A percentile compares a stretch with the other conserved stretches of the same genome.
These are phyloP conservation scores for Periophthalmus modestus DNA, from an alignment of 2,113 vertebrate genomes.

Conservation along the genomic window DNA sequence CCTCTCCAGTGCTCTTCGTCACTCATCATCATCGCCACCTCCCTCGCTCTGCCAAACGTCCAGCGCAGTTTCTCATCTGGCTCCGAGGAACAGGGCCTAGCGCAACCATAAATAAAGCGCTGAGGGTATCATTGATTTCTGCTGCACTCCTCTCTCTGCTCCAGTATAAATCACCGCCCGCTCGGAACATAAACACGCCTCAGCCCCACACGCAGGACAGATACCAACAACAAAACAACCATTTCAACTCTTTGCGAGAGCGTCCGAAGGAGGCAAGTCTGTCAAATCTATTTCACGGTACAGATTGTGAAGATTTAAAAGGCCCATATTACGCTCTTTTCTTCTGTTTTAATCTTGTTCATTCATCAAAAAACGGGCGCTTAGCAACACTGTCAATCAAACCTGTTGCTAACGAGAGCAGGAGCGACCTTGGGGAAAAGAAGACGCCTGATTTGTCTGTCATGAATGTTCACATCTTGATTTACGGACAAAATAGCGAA, in stretches of 20 bases:
- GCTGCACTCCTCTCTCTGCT: slow-evolving; percentile 30
- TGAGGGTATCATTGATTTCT: slow-evolving; percentile 72
- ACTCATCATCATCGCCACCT: slow-evolving; percentile 26
- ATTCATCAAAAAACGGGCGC: too few relatives aligned
- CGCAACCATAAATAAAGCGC: slow-evolving; percentile 76
- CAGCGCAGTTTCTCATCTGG: slow-evolving; percentile 45
- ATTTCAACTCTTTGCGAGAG: not conserved
- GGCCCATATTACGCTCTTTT: too few relatives aligned
- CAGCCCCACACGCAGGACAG: slow-evolving; percentile 18
- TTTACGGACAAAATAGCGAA: too few relatives aligned
- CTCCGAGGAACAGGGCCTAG: slow-evolving; percentile 47
- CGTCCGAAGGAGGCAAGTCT: not conserved
- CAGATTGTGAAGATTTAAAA: not conserved
- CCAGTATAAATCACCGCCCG: slow-evolving; percentile 60
- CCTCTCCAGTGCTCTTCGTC: slow-evolving; percentile 21
- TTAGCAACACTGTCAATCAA: too few relatives aligned
- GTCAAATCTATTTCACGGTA: not conserved
- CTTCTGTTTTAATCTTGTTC: too few relatives aligned
- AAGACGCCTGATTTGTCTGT: too few relatives aligned
- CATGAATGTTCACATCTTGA: too few relatives aligned
- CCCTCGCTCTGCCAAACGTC: slow-evolving; percentile 8
- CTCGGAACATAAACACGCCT: slow-evolving; percentile 38
- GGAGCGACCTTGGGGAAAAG: too few relatives aligned
- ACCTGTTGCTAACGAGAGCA: too few relatives aligned
- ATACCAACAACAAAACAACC: slow-evolving; percentile 18